A percentile compares a stretch with the other conserved stretches of the same genome.
phyloP scores from a whole-genome alignment of 2,113 vertebrate species.

The Tenebrosternarchus preto region DNA sequence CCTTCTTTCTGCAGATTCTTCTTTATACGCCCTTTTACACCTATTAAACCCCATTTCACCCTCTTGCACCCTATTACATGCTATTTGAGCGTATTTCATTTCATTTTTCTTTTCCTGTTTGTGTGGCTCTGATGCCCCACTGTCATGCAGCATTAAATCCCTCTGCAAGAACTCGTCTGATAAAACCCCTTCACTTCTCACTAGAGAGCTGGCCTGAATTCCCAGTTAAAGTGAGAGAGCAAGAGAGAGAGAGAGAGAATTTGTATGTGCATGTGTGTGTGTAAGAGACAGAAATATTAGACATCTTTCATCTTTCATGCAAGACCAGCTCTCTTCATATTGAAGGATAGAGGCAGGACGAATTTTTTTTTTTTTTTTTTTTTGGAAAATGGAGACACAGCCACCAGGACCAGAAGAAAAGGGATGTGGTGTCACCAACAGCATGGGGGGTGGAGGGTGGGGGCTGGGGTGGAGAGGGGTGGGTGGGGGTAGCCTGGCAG shows the following conservation, averaged over 20 bases:
- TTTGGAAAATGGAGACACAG: no score
- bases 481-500: neutral
- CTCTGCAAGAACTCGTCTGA: constrained; percentile 62
- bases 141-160: constrained; percentile 60
- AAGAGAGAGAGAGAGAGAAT: neutral
- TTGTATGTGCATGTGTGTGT: neutral
- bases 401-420: neutral
- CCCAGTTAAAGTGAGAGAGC: neutral
- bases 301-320: neutral
- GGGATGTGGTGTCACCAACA: neutral
- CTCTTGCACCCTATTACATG: neutral
- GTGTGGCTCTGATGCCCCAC: constrained; percentile 33
- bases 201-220: constrained; percentile 48
- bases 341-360: neutral
- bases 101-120: neutral
- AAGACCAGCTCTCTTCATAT: neutral
- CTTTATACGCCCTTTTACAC: neutral
- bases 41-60: no score
- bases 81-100: neutral
- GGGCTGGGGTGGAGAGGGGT: neutral
- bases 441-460: neutral
- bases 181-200: constrained; percentile 63
- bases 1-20: neutral
- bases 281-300: neutral
- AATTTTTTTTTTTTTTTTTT: no score